Conservation (phyloP, 1,140 invertebrate genomes). For the Zeugodacus cucurbitae region DNA sequence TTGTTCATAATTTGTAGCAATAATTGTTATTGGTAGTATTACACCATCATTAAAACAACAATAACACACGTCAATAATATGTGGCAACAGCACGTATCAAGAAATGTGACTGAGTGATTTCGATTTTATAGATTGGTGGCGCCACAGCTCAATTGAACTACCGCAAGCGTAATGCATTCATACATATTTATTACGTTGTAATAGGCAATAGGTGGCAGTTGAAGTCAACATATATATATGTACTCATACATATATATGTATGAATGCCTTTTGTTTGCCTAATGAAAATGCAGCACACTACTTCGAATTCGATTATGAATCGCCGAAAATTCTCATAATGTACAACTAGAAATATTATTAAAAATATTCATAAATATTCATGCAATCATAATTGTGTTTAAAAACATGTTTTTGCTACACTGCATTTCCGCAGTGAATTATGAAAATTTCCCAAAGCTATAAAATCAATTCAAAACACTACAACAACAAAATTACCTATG, state of each 20-base stretch:
- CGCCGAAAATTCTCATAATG: constrained; percentile 19
- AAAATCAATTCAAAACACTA: neutral
- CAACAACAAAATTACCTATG: neutral
- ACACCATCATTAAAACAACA: constrained; percentile 1
- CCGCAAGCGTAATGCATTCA: neutral
- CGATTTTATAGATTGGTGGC: constrained; percentile 34
- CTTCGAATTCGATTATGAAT: neutral
- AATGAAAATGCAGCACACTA: neutral
- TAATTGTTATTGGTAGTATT: constrained; percentile 24
- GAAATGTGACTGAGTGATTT: neutral
- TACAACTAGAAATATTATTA: neutral
- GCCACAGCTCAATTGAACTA: constrained; percentile 17
- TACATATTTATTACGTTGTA: neutral
- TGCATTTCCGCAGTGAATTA: constrained; percentile 12
- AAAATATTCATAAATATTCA: neutral
- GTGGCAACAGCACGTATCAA: neutral
- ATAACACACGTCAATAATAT: neutral
- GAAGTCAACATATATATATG: neutral
- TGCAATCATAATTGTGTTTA: neutral
- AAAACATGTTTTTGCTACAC: neutral
- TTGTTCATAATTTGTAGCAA: constrained; percentile 32
- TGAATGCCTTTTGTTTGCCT: neutral
- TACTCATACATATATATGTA: neutral
- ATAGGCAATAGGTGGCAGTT: neutral
- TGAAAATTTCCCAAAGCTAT: neutral